Evolutionary conservation across 2,797 vertebrate genomes (phyloP).

Genomic region (Sebastes baramenuke): DNA sequence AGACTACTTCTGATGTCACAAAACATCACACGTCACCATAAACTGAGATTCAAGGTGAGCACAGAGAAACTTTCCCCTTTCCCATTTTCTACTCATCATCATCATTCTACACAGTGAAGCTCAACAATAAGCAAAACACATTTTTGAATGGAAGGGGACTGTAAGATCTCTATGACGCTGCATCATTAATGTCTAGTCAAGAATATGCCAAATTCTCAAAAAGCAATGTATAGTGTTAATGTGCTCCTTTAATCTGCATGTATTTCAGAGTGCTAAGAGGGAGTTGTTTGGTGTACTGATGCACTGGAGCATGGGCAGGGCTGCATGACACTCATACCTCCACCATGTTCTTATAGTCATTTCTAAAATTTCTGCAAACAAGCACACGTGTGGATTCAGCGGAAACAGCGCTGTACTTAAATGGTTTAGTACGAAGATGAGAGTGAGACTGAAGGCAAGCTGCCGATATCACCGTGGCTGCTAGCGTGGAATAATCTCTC

Average conservation of each 20-base stretch:
- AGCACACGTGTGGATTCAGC: neutral
- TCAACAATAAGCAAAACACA: neutral
- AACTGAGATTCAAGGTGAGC: neutral
- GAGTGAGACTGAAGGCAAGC: conserved; percentile 17
- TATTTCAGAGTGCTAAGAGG: neutral
- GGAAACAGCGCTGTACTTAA: conserved; percentile 29
- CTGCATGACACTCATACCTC: neutral
- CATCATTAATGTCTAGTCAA: neutral
- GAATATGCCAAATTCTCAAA: neutral
- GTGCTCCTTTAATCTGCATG: neutral
- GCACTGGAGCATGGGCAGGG: neutral
- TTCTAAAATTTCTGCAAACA: conserved; percentile 11
- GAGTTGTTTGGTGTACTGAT: neutral
- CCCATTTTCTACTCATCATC: neutral
- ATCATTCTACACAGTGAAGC: neutral
- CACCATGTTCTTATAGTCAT: neutral
- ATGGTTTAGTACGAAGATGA: conserved; percentile 31
- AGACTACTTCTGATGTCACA: neutral
- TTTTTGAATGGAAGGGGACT: neutral
- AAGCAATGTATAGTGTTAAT: neutral
- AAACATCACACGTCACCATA: neutral
- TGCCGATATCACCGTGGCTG: conserved; percentile 26
- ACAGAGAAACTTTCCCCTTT: neutral
- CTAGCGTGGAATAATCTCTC: conserved; percentile 47
- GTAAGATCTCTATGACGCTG: neutral